Conservation (phyloP, 1,140 invertebrate genomes). For the Drosophila bipectinata region DNA sequence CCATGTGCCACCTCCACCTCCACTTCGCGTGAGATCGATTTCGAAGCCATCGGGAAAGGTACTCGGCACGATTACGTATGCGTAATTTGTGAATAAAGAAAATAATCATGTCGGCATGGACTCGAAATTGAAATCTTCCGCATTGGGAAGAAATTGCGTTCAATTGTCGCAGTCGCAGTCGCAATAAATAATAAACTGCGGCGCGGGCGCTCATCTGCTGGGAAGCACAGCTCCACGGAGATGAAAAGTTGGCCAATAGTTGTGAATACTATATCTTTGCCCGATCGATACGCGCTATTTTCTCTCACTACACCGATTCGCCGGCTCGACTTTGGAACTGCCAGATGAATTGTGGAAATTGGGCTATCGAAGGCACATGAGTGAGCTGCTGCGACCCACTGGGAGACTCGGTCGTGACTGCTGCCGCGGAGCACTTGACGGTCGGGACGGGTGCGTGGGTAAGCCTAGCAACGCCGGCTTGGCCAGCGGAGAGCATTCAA, state of each 20-base stretch:
- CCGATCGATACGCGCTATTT: neutral
- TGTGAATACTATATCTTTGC: too few relatives aligned
- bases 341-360: slow-evolving; percentile 46
- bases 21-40: slow-evolving; percentile 23
- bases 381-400: slow-evolving; percentile 24
- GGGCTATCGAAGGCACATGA: slow-evolving; percentile 26
- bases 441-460: slow-evolving; percentile 41
- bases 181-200: slow-evolving; percentile 42
- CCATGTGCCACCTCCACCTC: neutral
- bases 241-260: neutral
- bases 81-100: slow-evolving; percentile 44
- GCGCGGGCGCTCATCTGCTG: slow-evolving; percentile 33
- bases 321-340: slow-evolving; percentile 7
- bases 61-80: slow-evolving; percentile 38
- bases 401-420: slow-evolving; percentile 43
- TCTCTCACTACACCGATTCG: slow-evolving; percentile 13
- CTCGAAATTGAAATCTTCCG: slow-evolving; percentile 50
- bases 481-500: slow-evolving; percentile 1
- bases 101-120: slow-evolving; percentile 18
- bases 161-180: slow-evolving; percentile 36
- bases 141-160: slow-evolving; percentile 46
- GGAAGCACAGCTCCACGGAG: neutral
- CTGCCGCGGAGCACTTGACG: slow-evolving; percentile 10
- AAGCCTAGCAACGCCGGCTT: slow-evolving; percentile 8
- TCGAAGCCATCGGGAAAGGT: slow-evolving; percentile 15